Conservation (phyloP, 2,113 vertebrate species). For the Phycodurus eques region DNA sequence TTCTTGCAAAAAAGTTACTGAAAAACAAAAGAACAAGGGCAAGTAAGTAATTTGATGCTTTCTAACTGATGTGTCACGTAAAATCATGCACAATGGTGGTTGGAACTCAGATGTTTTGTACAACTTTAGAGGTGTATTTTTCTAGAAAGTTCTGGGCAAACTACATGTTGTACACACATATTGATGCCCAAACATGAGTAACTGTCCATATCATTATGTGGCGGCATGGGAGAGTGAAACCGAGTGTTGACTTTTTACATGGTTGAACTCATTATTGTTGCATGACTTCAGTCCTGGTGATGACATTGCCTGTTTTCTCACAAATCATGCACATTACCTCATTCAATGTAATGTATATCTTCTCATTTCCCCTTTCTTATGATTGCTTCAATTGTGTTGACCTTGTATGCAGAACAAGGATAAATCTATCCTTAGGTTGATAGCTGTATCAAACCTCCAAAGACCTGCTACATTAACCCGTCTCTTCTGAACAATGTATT, state of each 20-base stretch:
- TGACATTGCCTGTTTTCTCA: not conserved
- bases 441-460: not conserved
- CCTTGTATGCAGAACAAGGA: slow-evolving; percentile 13
- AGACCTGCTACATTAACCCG: not conserved
- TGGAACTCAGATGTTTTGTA: not conserved
- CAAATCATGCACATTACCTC: not conserved
- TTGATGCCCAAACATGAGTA: not conserved
- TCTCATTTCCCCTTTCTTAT: not conserved
- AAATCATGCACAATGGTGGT: not conserved
- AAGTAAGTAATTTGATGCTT: not conserved
- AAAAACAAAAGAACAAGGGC: not conserved
- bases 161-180: not conserved
- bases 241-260: not conserved
- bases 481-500: slow-evolving; percentile 21
- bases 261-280: not conserved
- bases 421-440: slow-evolving; percentile 19
- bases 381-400: slow-evolving; percentile 12
- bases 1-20: no score
- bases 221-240: not conserved
- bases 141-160: not conserved
- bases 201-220: not conserved
- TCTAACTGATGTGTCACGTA: not conserved
- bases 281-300: not conserved
- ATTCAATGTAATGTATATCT: not conserved
- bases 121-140: not conserved